These are phyloP conservation scores for Laupala kohalensis DNA, from an alignment of 1,140 invertebrate species.

Conservation along the genomic window DNA sequence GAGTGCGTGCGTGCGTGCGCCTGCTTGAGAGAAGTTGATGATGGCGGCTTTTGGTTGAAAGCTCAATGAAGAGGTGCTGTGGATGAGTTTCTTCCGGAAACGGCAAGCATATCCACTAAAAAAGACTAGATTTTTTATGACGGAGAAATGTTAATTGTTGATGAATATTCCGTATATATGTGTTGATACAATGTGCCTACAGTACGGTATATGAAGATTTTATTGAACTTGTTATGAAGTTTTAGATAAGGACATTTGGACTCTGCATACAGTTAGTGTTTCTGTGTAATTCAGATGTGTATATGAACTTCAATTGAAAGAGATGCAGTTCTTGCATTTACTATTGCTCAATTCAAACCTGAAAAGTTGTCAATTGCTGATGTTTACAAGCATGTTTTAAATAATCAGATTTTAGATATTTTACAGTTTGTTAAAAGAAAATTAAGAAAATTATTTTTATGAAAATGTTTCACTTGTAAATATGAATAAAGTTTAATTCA, in stretches of 20 bases:
- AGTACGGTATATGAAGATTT: neutral
- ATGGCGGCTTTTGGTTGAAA: neutral
- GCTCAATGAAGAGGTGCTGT: neutral
- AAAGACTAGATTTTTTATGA: neutral
- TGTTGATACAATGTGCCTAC: neutral
- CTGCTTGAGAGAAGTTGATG: neutral
- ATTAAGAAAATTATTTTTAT: neutral
- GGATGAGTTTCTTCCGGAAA: neutral
- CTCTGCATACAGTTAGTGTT: no score
- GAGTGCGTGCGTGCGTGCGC: neutral
- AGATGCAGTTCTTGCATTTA: neutral
- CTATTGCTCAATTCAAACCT: neutral
- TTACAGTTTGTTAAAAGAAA: neutral
- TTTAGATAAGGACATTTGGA: neutral
- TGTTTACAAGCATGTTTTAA: neutral
- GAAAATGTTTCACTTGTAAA: neutral
- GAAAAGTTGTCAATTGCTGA: neutral
- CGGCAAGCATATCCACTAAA: neutral
- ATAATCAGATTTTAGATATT: neutral
- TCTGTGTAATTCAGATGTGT: no score
- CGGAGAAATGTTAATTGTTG: neutral
- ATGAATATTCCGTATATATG: neutral
- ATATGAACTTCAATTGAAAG: neutral
- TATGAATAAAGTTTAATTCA: conserved; percentile 16
- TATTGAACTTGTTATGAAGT: neutral